A percentile compares a stretch with the other conserved stretches of the same genome.
phyloP scores from a whole-genome alignment of 1,140 invertebrate species.

The Globodera rostochiensis region DNA sequence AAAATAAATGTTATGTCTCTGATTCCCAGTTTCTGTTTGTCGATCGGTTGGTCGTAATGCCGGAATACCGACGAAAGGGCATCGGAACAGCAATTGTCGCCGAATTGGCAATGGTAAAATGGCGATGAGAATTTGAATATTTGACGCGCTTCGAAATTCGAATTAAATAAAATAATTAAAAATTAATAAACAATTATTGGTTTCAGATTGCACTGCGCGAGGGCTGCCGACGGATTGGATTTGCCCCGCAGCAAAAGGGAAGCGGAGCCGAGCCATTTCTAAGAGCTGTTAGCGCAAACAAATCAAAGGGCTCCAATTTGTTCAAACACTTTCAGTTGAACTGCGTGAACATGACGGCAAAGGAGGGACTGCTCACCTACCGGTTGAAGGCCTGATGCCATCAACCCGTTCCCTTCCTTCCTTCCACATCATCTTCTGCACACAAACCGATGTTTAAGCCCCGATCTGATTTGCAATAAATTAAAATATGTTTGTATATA shows the following conservation, averaged over 20 bases:
- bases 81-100: slow-evolving; percentile 30
- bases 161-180: too few relatives aligned
- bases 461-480: too few relatives aligned
- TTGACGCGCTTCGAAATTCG: too few relatives aligned
- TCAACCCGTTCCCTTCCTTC: too few relatives aligned
- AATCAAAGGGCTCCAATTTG: background rate
- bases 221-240: background rate
- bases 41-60: background rate
- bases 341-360: background rate
- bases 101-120: slow-evolving; percentile 24
- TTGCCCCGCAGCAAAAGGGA: background rate
- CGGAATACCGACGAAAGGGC: slow-evolving; percentile 4
- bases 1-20: background rate
- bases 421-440: too few relatives aligned
- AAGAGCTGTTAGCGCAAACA: background rate
- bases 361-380: background rate
- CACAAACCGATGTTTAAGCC: too few relatives aligned
- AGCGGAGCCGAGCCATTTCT: background rate
- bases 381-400: background rate
- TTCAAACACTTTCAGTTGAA: background rate
- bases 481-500: too few relatives aligned
- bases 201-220: background rate
- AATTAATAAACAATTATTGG: too few relatives aligned
- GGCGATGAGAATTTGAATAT: too few relatives aligned
- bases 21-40: slow-evolving; percentile 16